Percentiles rank a stretch among this genome's conserved stretches.
These are phyloP conservation scores for Platorchestia sp. DNA, from an alignment of 1,140 invertebrate genomes.

Conservation along the genomic window DNA sequence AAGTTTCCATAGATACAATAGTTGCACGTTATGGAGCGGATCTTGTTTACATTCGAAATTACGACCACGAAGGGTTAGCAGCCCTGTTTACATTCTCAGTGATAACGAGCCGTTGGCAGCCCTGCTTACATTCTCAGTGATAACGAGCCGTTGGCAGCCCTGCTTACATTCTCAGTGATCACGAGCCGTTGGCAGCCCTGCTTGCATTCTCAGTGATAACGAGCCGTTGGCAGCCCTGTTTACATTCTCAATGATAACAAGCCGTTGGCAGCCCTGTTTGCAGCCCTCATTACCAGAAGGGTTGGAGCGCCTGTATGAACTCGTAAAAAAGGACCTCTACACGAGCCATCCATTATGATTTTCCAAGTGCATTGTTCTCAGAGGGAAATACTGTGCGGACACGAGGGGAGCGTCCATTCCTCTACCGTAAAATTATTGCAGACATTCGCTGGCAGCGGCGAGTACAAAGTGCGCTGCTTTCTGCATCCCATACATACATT, in stretches of 20 bases:
- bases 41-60: too few relatives aligned
- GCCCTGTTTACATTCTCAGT: not conserved
- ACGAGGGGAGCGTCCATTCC: too few relatives aligned
- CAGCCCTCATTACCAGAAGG: not conserved
- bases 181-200: not conserved
- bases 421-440: too few relatives aligned
- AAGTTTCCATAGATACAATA: too few relatives aligned
- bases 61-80: not conserved
- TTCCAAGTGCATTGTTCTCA: too few relatives aligned
- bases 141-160: not conserved
- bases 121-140: not conserved
- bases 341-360: too few relatives aligned
- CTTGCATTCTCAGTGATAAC: not conserved
- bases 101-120: not conserved
- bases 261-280: not conserved
- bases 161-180: not conserved
- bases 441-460: too few relatives aligned
- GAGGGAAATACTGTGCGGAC: too few relatives aligned
- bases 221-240: not conserved
- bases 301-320: not conserved
- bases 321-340: not conserved
- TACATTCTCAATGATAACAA: not conserved
- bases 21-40: too few relatives aligned
- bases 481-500: too few relatives aligned
- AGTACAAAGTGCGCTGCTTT: too few relatives aligned